Conservation (phyloP, 2,113 vertebrate species). For the Corythornis vintsioides region DNA sequence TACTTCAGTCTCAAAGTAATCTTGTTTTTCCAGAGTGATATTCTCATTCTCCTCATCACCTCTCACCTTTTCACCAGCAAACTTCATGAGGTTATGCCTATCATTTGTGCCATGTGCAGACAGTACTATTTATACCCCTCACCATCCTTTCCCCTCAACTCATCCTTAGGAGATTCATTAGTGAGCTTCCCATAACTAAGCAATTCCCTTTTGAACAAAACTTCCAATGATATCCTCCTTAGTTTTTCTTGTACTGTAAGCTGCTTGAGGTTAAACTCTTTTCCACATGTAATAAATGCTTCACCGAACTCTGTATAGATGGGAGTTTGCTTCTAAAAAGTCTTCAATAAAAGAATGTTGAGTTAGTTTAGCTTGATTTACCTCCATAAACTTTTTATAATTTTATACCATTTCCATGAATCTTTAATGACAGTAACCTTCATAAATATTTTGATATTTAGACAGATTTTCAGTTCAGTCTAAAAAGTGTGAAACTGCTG, state of each 20-base stretch:
- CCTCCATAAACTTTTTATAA: background rate
- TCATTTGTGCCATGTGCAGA: background rate
- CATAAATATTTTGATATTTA: background rate
- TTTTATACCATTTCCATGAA: background rate
- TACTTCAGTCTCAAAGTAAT: background rate
- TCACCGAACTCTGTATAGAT: background rate
- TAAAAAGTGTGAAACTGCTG: background rate
- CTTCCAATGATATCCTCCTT: background rate
- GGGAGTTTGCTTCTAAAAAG: background rate
- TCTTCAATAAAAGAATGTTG: background rate
- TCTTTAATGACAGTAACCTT: background rate
- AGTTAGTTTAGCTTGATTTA: background rate
- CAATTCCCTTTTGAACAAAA: background rate
- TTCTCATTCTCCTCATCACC: background rate
- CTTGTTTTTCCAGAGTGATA: background rate
- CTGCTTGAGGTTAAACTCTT: background rate
- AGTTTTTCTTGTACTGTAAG: background rate
- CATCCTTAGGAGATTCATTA: background rate
- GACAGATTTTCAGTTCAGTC: background rate
- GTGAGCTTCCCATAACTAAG: background rate
- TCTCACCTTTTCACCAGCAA: background rate
- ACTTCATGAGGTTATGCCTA: background rate
- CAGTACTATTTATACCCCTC: background rate
- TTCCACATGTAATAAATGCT: background rate
- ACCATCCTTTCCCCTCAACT: background rate